Evolutionary conservation across 2,888 invertebrate species (phyloP), one percentile per base, ranked within the genome.

Genomic region (Tubulanus polymorphus): DNA sequence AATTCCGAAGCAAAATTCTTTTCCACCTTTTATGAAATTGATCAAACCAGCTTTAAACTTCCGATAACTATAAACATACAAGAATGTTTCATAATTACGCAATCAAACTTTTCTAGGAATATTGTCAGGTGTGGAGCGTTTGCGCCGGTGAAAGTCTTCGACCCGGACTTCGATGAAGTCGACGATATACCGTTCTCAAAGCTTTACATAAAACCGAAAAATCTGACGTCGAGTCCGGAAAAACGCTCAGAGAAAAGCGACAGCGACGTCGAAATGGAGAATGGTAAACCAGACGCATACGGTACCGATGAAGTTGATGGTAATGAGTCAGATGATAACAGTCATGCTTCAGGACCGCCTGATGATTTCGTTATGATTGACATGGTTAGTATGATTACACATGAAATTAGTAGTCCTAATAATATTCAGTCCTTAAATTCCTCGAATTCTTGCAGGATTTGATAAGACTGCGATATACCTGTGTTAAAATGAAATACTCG

Each of bases 281-380:
- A 51, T 12, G 29, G 18, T 23, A 55, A 46, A 30, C 12, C 41
- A 15, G 57, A 54, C n/a, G 29, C 32, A 55, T n/a, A 54, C 48
- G 15, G 32, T n/a, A n/a, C n/a, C 35, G n/a, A 58, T 51, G 25
- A 55, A 48, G 26, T 57, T 56, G 5, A 50, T 48, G 57, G 55
- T 18, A 55, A 58, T 48, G 51, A 62, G 48, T 64, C 64, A 1
- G 67, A 64, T 23, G 64, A 65, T 1, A 69, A 66, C 48, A 69
- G 70, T 51, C 66, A 65, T 51, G 59, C 63, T 1, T 68, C 69
- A 32, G 68, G 82, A 50, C 83, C 83, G 64, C n/a, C n/a, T n/a
- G 86, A 86, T 67, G 86, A 86, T 78, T 87, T 86, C 82, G 86
- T 87, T 75, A 84, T 87, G 84, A 85, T 87, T 75, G 86, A 87